Evolutionary conservation across 2,113 vertebrate species (phyloP), one percentile per base, ranked within the genome.

Genomic region (Helogale parvula): DNA sequence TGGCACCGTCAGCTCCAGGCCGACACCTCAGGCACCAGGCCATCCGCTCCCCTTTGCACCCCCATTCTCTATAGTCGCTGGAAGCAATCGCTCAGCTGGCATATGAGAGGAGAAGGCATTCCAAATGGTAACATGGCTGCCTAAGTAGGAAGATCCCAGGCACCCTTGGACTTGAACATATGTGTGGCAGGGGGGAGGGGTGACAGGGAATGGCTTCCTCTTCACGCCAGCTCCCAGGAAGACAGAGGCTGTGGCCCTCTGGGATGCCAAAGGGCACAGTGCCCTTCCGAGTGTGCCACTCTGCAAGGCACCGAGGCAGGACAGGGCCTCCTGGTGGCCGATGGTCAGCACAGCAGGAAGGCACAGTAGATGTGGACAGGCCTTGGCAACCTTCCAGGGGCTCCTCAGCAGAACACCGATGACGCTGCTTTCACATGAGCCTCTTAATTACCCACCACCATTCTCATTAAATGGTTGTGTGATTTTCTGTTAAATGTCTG

Each of bases 311-410:
- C 65, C 13, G 5, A 7, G 31, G 25, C 19, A n/a, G 0, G 21
- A 52, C 19, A 52, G 21, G 2, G 33, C 14, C 7, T 27, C 52
- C 29, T 31, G 7, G 14, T 0, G 2, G 7, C 12, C 1, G 3
- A 14, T 27, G 1, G 12, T 19, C 25, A 10, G 12, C 69, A 66
- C 1, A 66, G 41, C 66, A 21, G 47, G 27, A 27, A 14, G 0
- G 0, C 27, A 5, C 0, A 4, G 21, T 4, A 29, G 45, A 23
- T 27, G 21, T 15, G 33, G 23, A 14, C 50, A 17, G 29, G 13
- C 35, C 72, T 63, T 31, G 45, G 63, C 41, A 45, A 7, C 2
- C 57, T 13, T 21, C 29, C 13, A 25, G 13, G 2, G 65, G 29
- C 31, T 13, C 21, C 12, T 33, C 29, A 0, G 45, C n/a, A 25